A percentile compares a stretch with the other conserved stretches of the same genome.
Conservation (phyloP, 2,888 invertebrate genomes). For the Linnaemya vulpina region DNA sequence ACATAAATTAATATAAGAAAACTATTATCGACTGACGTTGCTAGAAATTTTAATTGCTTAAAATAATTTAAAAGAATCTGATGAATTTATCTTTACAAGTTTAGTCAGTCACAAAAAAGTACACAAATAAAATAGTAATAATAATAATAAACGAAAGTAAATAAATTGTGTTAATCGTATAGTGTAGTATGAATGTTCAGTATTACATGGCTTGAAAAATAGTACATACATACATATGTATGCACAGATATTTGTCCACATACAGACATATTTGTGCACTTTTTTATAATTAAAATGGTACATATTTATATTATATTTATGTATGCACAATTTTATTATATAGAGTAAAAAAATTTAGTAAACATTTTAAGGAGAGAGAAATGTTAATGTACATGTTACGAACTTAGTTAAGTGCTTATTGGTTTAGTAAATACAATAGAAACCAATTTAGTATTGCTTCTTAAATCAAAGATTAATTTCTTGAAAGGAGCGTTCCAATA, state of each 20-base stretch:
- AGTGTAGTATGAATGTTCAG: slow-evolving; percentile 24
- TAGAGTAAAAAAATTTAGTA: too few species aligned
- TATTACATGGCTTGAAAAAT: neutral
- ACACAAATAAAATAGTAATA: neutral
- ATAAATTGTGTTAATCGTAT: neutral
- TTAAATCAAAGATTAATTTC: too few species aligned
- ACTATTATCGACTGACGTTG: neutral
- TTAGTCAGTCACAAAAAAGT: neutral
- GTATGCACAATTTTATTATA: slow-evolving; percentile 15
- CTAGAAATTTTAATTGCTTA: neutral
- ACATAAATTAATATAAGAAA: slow-evolving; percentile 37
- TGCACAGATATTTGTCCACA: too few species aligned
- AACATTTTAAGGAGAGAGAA: too few species aligned
- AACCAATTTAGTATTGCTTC: too few species aligned
- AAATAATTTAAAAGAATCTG: neutral
- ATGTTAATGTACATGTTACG: too few species aligned
- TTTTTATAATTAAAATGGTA: slow-evolving; percentile 6
- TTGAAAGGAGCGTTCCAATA: too few species aligned
- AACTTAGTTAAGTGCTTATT: too few species aligned
- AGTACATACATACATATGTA: too few species aligned
- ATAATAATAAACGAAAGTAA: too few species aligned
- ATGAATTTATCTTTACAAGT: neutral
- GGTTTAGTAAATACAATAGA: too few species aligned
- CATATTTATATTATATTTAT: neutral
- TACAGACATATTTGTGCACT: neutral